Evolutionary conservation across 2,113 vertebrate genomes (phyloP).

Genomic region (Agelaius phoeniceus): DNA sequence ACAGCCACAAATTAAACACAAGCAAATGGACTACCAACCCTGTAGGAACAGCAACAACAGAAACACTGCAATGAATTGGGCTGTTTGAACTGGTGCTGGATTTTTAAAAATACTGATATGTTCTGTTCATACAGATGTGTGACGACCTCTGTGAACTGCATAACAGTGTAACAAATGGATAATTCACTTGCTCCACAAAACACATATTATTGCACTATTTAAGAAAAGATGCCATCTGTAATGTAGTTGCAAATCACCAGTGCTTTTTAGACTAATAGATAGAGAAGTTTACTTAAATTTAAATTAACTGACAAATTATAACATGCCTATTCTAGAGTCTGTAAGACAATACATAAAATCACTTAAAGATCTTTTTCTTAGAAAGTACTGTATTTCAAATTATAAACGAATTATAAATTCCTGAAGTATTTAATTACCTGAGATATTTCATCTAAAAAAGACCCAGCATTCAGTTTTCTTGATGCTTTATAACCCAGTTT

Average conservation of each 20-base stretch:
- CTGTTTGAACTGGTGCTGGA: too few species aligned
- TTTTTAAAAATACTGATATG: background rate
- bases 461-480: background rate
- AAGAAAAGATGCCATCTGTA: constrained; percentile 15
- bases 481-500: background rate
- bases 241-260: background rate
- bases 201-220: background rate
- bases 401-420: background rate
- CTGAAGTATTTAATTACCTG: background rate
- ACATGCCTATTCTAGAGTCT: background rate
- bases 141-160: background rate
- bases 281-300: background rate
- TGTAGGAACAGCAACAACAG: background rate
- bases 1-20: background rate
- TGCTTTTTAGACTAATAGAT: background rate
- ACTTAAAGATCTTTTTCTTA: background rate
- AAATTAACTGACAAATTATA: background rate
- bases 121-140: background rate
- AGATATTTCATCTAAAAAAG: background rate
- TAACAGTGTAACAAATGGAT: background rate
- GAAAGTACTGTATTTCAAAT: background rate
- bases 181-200: constrained; percentile 1
- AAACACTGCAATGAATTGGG: background rate
- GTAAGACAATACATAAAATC: background rate
- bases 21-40: accelerated